Conservation (phyloP, 2,888 invertebrate species). For the Lumbricus terrestris region DNA sequence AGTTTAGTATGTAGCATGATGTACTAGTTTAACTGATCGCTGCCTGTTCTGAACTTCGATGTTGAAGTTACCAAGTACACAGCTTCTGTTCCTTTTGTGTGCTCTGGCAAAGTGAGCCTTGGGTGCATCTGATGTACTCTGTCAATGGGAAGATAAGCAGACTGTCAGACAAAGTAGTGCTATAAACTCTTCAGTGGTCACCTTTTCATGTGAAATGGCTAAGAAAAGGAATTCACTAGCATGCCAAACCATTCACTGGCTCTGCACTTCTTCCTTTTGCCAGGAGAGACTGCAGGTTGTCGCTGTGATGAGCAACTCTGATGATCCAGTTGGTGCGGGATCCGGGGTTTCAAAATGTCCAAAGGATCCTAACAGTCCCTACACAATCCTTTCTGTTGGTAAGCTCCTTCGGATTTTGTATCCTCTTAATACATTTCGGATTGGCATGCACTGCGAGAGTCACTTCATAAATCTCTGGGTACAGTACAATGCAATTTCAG, state of each 20-base stretch:
- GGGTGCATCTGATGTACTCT: too few species aligned
- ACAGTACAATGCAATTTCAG: too few species aligned
- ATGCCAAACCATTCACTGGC: background rate
- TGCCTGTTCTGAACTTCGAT: too few species aligned
- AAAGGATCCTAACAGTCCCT: background rate
- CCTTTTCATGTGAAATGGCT: background rate
- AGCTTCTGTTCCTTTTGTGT: too few species aligned
- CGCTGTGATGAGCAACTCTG: background rate
- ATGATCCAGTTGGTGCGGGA: background rate
- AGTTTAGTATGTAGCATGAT: too few species aligned
- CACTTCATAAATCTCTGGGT: too few species aligned
- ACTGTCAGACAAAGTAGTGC: background rate
- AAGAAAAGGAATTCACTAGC: background rate
- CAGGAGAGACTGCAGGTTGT: background rate
- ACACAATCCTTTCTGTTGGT: constrained; percentile 7
- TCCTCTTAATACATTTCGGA: background rate
- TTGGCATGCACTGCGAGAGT: too few species aligned
- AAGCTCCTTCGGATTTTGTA: background rate
- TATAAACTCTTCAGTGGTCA: background rate
- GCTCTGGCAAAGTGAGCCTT: too few species aligned
- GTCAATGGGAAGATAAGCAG: too few species aligned
- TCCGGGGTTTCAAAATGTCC: background rate
- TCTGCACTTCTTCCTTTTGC: background rate
- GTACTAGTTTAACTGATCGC: too few species aligned
- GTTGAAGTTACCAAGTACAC: too few species aligned